These are phyloP conservation scores for Isaurus tuberculatus DNA, from an alignment of 92 coral and sea anemone species.

Conservation along the genomic window DNA sequence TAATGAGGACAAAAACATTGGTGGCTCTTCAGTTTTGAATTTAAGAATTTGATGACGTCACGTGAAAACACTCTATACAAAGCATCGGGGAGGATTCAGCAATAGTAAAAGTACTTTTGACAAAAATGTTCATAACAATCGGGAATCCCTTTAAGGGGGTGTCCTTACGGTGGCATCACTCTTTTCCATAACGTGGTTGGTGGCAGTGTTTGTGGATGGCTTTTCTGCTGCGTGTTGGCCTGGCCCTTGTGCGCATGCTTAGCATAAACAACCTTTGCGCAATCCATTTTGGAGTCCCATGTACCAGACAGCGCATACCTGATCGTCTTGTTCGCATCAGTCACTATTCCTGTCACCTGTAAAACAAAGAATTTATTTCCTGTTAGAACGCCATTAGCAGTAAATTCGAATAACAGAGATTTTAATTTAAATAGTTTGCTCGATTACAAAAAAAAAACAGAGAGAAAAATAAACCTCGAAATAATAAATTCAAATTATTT, in stretches of 20 bases:
- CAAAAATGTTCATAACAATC: too few species aligned
- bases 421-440: too few species aligned
- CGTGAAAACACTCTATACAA: too few species aligned
- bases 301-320: constrained; percentile 93
- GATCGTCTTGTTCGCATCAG: constrained; percentile 82
- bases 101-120: too few species aligned
- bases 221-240: constrained; percentile 74
- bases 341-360: constrained; percentile 94
- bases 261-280: constrained; percentile 90
- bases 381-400: not conserved
- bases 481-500: too few species aligned
- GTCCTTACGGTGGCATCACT: constrained; percentile 82
- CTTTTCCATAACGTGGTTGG: constrained; percentile 87
- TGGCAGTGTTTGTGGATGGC: constrained; percentile 85
- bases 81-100: too few species aligned
- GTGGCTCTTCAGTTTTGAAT: too few species aligned
- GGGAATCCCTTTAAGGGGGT: too few species aligned
- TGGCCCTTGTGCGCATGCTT: constrained; percentile 71
- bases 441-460: not conserved
- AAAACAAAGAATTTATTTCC: not conserved
- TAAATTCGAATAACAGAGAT: too few species aligned
- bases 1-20: too few species aligned
- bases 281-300: constrained; percentile 95
- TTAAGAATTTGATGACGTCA: too few species aligned
- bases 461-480: too few species aligned